A percentile compares a stretch with the other conserved stretches of the same genome.
Conservation (phyloP, 2,113 vertebrate genomes). For the Lamprologus sp. region DNA sequence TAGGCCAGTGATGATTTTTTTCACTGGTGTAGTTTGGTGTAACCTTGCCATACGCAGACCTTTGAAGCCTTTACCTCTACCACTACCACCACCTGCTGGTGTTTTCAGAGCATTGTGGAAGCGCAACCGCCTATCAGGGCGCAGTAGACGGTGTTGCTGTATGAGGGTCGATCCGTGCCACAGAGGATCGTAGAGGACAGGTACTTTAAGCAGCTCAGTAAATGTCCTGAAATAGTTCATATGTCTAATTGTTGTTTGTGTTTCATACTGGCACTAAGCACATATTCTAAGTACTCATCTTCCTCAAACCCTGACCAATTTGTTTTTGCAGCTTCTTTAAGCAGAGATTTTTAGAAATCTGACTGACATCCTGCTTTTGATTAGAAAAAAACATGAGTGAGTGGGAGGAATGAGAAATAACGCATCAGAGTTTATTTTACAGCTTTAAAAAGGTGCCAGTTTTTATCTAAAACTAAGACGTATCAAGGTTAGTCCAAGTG, state of each 20-base stretch:
- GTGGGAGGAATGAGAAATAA: not conserved
- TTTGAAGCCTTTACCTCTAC: not conserved
- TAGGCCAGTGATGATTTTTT: not conserved
- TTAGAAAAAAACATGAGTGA: not conserved
- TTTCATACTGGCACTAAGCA: not conserved
- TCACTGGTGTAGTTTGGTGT: not conserved
- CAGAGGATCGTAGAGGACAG: not conserved
- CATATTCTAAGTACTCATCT: not conserved
- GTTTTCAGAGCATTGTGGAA: not conserved
- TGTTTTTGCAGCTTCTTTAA: not conserved
- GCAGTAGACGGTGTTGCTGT: conserved; percentile 48
- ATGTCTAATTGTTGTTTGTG: not conserved
- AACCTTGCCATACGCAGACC: not conserved
- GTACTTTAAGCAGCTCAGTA: not conserved
- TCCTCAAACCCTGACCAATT: not conserved
- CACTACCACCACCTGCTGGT: conserved; percentile 37
- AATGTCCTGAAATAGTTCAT: not conserved
- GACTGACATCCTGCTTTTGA: not conserved
- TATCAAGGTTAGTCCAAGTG: not conserved
- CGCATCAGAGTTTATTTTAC: not conserved
- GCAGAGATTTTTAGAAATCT: not conserved
- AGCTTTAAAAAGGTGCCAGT: not conserved
- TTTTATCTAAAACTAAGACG: not conserved
- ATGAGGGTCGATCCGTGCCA: conserved; percentile 41
- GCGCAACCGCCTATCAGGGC: conserved; percentile 39